Evolutionary conservation across 2,113 vertebrate genomes (phyloP).

Genomic region (Onychostruthus taczanowskii): DNA sequence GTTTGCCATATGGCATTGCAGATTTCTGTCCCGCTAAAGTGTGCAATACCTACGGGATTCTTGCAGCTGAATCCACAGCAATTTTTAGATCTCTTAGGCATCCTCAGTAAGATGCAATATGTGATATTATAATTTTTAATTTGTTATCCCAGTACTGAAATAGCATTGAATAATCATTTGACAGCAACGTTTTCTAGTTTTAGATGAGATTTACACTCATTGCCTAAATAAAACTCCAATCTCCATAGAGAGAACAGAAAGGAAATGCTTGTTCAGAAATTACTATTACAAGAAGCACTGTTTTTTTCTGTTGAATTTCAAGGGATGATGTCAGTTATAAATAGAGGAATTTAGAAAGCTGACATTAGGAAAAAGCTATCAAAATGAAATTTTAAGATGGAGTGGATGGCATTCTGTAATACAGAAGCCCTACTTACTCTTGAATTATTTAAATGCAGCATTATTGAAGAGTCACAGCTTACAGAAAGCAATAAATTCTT

Average conservation of each 20-base stretch:
- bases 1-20: not conserved
- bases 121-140: not conserved
- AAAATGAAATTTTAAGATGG: not conserved
- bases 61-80: not conserved
- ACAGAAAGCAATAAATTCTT: not conserved
- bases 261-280: conserved; percentile 11
- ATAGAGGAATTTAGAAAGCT: not conserved
- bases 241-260: not conserved
- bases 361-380: not conserved
- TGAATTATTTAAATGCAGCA: conserved; percentile 4
- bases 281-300: not conserved
- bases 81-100: not conserved
- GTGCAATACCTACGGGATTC: not conserved
- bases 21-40: not conserved
- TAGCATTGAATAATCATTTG: not conserved
- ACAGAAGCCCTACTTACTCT: not conserved
- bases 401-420: not conserved
- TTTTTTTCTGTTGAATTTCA: not conserved
- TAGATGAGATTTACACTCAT: not conserved
- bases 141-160: not conserved
- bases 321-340: not conserved
- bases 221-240: not conserved
- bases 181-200: not conserved
- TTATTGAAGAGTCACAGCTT: not conserved
- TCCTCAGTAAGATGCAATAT: not conserved